These are phyloP conservation scores for Schrankia costaestrigalis DNA, from an alignment of 2,888 invertebrate genomes.

Conservation along the genomic window DNA sequence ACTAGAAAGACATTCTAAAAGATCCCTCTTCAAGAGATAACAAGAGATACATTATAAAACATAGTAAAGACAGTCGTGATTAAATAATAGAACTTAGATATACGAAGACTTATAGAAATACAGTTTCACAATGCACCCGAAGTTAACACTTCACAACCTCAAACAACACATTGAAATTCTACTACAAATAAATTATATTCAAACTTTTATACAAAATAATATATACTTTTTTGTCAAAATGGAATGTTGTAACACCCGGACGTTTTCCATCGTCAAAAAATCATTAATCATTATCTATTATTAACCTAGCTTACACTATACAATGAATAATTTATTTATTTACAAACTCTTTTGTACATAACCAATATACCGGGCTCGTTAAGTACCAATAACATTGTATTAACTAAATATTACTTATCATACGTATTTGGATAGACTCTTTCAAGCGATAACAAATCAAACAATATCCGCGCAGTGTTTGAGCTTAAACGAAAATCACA, in stretches of 20 bases:
- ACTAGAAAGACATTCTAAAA: constrained; percentile 7
- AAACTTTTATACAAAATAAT: constrained; percentile 48
- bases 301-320: constrained; percentile 56
- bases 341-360: constrained; percentile 72
- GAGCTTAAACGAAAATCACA: constrained; percentile 69
- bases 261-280: constrained; percentile 46
- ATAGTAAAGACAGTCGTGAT: constrained; percentile 32
- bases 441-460: constrained; percentile 75
- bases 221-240: constrained; percentile 36
- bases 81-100: constrained; percentile 38
- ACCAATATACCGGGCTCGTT: constrained; percentile 59
- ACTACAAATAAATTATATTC: constrained; percentile 75
- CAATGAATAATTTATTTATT: constrained; percentile 52
- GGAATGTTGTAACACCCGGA: constrained; percentile 63
- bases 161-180: constrained; percentile 70
- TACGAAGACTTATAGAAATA: constrained; percentile 36
- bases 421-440: constrained; percentile 81
- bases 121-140: constrained; percentile 64
- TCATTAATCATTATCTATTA: constrained; percentile 55
- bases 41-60: constrained; percentile 22
- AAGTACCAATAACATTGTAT: constrained; percentile 59
- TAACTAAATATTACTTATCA: constrained; percentile 64
- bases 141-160: constrained; percentile 49
- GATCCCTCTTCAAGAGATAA: constrained; percentile 16
- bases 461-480: constrained; percentile 50